Conservation (phyloP, 2,797 vertebrate genomes). For the Limnodromus scolopaceus region DNA sequence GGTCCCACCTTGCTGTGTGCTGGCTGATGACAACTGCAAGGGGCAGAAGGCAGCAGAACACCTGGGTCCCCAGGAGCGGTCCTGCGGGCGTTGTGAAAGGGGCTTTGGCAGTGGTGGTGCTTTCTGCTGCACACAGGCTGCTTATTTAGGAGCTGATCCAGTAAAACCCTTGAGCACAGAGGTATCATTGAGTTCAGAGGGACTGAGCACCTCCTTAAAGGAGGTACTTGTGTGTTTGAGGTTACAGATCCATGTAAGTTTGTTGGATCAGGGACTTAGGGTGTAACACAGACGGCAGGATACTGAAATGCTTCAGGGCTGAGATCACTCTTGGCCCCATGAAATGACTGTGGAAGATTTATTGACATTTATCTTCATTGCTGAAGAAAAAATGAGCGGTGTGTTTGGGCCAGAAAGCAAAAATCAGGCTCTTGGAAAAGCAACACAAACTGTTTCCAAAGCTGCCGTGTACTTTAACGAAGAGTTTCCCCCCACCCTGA, state of each 20-base stretch:
- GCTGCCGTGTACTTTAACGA: fast-evolving
- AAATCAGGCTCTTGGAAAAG: slow-evolving; percentile 33
- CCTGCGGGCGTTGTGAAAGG: not conserved
- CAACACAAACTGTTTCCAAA: not conserved
- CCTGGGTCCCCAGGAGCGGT: not conserved
- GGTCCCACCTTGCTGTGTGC: not conserved
- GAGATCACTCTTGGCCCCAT: slow-evolving; percentile 30
- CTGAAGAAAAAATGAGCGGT: slow-evolving; percentile 14
- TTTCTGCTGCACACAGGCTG: not conserved
- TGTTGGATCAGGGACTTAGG: slow-evolving; percentile 2
- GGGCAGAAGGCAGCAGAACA: not conserved
- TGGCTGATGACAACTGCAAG: not conserved
- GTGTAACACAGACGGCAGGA: not conserved
- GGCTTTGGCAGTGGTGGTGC: not conserved
- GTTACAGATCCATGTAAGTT: not conserved
- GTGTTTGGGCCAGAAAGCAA: slow-evolving; percentile 32
- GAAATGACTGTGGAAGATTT: not conserved
- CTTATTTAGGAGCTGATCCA: not conserved
- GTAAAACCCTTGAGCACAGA: not conserved
- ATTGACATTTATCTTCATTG: slow-evolving; percentile 28
- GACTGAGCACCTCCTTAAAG: not conserved
- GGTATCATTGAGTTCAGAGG: not conserved
- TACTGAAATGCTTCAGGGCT: slow-evolving; percentile 13
- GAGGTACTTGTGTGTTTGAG: not conserved
- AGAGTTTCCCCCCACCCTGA: not conserved